Base-by-base conservation (phyloP, 2,797 vertebrate species). In the Takifugu rubripes region DNA sequence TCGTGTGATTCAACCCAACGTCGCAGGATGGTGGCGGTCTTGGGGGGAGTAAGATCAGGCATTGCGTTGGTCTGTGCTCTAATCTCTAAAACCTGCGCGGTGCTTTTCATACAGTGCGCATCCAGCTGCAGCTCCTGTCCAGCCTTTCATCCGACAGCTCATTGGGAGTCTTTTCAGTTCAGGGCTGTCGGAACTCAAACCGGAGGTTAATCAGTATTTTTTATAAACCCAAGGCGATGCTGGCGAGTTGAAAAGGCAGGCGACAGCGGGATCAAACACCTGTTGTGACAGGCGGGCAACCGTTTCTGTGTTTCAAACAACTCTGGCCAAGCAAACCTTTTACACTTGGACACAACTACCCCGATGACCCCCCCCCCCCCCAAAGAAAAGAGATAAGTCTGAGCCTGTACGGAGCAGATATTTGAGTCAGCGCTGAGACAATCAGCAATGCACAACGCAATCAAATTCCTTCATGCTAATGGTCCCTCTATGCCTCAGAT, bases 391-490 rank as follows among this genome's bases (percentile, higher is more conserved):
- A 58, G 33, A 33, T 44, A 25, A 50, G 29, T 49, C 56, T 52
- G 52, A 75, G 48, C 0, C 1, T 25, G 24, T 15, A 29, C 25
- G 50, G 33, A 26, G 3, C 14, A 72, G 46, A 62, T 52, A n/a
- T 53, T 49, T 1, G 17, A 69, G 58, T 67, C 72, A 66, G 64
- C 29, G 7, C 56, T 25, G 51, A 73, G 52, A 67, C 64, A 46
- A 70, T 74, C 49, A 59, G 57, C 64, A 77, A 67, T 36, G 27
- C 46, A 52, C 72, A 70, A 59, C 51, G 16, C 66, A 70, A 71
- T 79, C 54, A 52, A 61, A 86, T 79, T 73, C 77, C 70, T 84
- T 70, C 56, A 61, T 44, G 61, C 79, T 86, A 78, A 70, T 1
- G 55, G 59, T 55, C 67, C 61, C 70, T n/a, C 33, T 50, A 5